Evolutionary conservation across 2,113 vertebrate species (phyloP), one percentile per base, ranked within the genome.

Genomic region (Neolamprologus hecqui): DNA sequence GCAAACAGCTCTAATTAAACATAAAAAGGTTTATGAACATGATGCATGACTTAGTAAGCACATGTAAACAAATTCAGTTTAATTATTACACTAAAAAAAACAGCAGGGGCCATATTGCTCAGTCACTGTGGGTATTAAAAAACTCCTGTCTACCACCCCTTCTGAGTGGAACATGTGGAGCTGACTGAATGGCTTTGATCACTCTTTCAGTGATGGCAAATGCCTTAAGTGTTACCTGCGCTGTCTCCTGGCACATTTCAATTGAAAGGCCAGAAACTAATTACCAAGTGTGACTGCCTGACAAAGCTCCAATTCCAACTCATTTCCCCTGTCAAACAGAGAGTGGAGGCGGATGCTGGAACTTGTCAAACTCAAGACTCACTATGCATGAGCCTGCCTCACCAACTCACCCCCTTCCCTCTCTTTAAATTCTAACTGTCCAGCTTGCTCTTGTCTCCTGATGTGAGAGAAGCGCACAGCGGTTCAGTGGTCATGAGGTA

Each of bases 181-280:
- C 54, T 5, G n/a, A 53, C 81, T 85, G 83, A 89, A 86, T 26
- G 68, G 84, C 81, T 87, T 81, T 91, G 82, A 92, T 92, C 84
- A 87, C 84, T 79, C 58, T 81, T 92, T 92, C 86, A 89, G 84
- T 14, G 26, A 65, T 63, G 84, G 85, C 65, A 90, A 94, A 90
- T 84, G 79, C 83, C 73, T 89, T 88, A 83, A 87, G 81, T 70
- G 19, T 88, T 88, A 93, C 90, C 90, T 88, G 82, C 4, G 14
- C 86, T n/a, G 47, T 86, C 84, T 89, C 45, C 47, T 90, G 90
- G 79, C 88, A 90, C 88, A 89, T 87, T 92, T 60, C 58, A 89
- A 84, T 87, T 91, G 85, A 93, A 92, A 92, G 87, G 84, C 88
- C 81, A 84, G 85, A 94, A 92, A 92, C 89, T 91, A 94, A 94